Base-by-base conservation (phyloP, 2,113 vertebrate genomes). In the Scatophagus argus region DNA sequence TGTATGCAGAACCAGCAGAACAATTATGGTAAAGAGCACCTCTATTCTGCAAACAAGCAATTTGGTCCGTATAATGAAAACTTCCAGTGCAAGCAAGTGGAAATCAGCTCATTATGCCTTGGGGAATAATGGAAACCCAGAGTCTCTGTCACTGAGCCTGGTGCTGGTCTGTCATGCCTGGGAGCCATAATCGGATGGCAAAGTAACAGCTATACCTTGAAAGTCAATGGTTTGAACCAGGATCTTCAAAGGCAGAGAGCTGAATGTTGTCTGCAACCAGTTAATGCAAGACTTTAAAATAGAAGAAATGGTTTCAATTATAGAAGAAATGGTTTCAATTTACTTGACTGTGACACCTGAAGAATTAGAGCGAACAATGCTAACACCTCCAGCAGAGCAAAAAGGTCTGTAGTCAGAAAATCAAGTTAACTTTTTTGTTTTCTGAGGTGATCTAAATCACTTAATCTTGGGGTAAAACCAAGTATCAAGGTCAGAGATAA, bases 41-140 rank as follows among this genome's bases (percentile, higher is more conserved):
- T 72, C 62, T 74, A 56, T 83, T 71, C 83, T 16, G 31, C 80
- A 92, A 89, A 90, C 46, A 52, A 86, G 70, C 83, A 86, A 78
- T 89, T 85, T 60, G 82, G 68, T 70, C 44, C 10, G 38, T 49
- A 65, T 87, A 84, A 91, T 93, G 87, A 90, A 92, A 94, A 85
- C 79, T 81, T 87, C 65, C 60, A 69, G 68, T 58, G 71, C 59
- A 16, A 76, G 71, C 64, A 72, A 85, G 85, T 65, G 65, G 82
- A 89, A 83, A 84, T 80, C 16, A 9, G 74, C 84, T 92, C 70
- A 80, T 85, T 88, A 75, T 81, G 85, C 88, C 77, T 65, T 8
- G 32, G 82, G 90, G 82, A 83, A 69, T 79, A 85, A 90, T 88
- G 67, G 73, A 81, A 89, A 85, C 36, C 58, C 73, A 81, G 74